Evolutionary conservation across 53 echinoderm and acorn worm genomes (phyloP), one percentile per base, ranked within the genome.

Genomic region (Arbacia lixula): DNA sequence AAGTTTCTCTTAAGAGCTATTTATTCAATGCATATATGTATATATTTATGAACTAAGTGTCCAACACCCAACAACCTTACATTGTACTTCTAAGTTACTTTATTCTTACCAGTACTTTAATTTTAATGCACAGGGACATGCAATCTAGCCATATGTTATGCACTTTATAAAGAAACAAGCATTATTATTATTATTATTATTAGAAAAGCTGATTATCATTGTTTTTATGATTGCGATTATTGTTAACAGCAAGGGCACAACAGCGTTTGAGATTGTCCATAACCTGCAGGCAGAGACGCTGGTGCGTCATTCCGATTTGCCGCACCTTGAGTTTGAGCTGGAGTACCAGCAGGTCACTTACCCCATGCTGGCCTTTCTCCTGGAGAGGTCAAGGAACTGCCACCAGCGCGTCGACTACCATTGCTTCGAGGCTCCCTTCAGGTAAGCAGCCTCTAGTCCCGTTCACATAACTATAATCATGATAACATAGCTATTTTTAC

Each of bases 401-500:
- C 16, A 3, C 41, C 79, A 78, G 17, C 61, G 60, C 60, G 35
- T 78, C 26, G 20, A 78, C 79, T 78, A 78, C 61, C 79, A 78
- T 34, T 78, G 79, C 79, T 78, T 60, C 19, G 60, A 78, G 17
- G 79, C 79, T 6, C 79, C 79, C 10, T 26, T 78, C 26, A 78
- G 61, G 79, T 78, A 78, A 60, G 26, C 4, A 35, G 5, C 9
- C 66, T n/a, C 37, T 21, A 6, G 0, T 1, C 27, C 2, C 19
- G 3, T 3, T 19, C 20, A n/a, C 5, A 19, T 64, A 9, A 50
- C 17, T 50, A 17, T 14, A 50, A 1, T 1, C 17, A 17, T 50
- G 19, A 14, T 50, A 50, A 50, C 17, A 12, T 1, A 0, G 12
- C 0, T 27, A 60, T 12, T 60, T 31, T 14, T 61, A 33, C 33